Conservation (phyloP, 2,113 vertebrate species). For the Nycticebus coucang region DNA sequence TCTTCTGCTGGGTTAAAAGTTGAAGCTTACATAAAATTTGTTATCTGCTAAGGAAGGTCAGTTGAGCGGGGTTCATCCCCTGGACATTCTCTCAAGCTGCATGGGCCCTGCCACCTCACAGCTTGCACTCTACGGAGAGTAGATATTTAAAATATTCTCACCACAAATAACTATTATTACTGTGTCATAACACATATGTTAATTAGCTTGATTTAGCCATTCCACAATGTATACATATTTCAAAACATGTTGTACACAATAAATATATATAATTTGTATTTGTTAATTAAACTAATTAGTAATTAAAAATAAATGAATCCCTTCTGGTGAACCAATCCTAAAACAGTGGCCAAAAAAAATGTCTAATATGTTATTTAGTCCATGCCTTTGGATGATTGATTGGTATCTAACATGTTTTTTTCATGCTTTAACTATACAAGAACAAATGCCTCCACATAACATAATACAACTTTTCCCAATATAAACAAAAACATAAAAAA, state of each 20-base stretch:
- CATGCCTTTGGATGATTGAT: not conserved
- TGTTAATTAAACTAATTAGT: not conserved
- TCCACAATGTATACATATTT: not conserved
- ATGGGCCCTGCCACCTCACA: too few species aligned
- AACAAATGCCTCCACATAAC: not conserved
- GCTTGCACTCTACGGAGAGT: not conserved
- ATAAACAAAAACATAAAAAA: not conserved
- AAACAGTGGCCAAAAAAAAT: not conserved
- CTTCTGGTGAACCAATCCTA: not conserved
- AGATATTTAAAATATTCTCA: conserved; percentile 1
- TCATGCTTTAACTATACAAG: not conserved
- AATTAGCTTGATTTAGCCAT: not conserved
- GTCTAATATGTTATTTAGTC: not conserved
- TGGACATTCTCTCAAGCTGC: too few species aligned
- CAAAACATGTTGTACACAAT: not conserved
- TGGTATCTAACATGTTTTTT: not conserved
- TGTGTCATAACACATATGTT: not conserved
- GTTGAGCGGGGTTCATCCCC: too few species aligned
- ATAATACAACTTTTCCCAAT: not conserved
- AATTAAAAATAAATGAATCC: not conserved
- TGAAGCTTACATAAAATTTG: too few species aligned
- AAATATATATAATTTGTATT: not conserved
- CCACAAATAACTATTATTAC: not conserved
- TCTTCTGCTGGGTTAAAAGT: too few species aligned
- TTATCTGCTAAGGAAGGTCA: too few species aligned